Percentiles rank a stretch among this genome's conserved stretches.
These are phyloP conservation scores for Chionodraco myersi DNA, from an alignment of 2,113 vertebrate species.

Conservation along the genomic window DNA sequence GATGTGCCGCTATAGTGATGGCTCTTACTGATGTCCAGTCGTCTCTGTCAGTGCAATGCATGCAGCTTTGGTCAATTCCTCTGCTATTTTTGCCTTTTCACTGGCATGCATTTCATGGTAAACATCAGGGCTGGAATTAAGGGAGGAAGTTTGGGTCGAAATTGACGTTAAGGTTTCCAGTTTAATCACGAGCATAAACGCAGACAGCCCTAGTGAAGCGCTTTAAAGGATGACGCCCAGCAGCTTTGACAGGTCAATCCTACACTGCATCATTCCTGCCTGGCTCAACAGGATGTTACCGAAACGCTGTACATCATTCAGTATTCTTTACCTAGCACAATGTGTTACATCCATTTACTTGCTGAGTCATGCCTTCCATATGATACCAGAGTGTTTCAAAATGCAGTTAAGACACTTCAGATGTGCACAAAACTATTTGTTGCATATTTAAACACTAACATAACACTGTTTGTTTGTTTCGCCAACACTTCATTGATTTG, in stretches of 20 bases:
- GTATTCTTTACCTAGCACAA: not conserved
- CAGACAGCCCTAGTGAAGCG: no score
- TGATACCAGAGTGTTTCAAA: not conserved
- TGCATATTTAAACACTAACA: not conserved
- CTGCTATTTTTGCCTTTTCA: no score
- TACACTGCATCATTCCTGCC: not conserved
- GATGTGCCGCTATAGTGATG: no score
- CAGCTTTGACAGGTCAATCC: conserved; percentile 43
- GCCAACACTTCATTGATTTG: conserved; percentile 1
- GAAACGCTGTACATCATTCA: conserved; percentile 16
- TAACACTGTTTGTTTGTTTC: conserved; percentile 1
- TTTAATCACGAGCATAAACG: no score
- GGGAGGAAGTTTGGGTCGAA: no score
- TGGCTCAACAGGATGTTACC: conserved; percentile 5
- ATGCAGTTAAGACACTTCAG: not conserved
- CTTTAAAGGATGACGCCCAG: conserved; percentile 26
- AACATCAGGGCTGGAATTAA: no score
- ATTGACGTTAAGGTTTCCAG: no score
- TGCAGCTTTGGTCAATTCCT: no score
- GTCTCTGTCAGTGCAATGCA: no score
- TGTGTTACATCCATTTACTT: not conserved
- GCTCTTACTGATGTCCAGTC: no score
- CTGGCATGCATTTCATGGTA: no score
- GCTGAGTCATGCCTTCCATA: conserved; percentile 20
- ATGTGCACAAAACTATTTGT: not conserved